Evolutionary conservation across 2,113 vertebrate genomes (phyloP).

Genomic region (Neogale vison): DNA sequence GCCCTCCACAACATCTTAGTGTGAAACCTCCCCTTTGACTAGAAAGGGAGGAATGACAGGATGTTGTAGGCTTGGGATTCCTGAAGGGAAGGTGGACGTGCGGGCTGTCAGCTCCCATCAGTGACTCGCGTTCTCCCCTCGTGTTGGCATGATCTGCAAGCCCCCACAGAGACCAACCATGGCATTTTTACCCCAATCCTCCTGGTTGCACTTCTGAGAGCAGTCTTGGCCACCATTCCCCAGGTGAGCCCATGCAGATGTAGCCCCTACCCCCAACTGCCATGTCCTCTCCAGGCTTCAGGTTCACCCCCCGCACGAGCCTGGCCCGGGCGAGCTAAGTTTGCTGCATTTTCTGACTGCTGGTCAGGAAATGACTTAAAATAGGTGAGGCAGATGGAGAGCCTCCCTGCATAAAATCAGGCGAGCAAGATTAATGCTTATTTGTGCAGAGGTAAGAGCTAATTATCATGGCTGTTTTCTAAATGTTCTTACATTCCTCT

Average conservation of each 20-base stretch:
- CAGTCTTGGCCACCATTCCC: too few species aligned
- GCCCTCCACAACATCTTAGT: neutral
- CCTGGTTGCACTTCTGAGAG: too few species aligned
- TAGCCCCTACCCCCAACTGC: fast-evolving
- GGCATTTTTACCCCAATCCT: neutral
- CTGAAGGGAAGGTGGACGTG: neutral
- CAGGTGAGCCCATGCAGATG: neutral
- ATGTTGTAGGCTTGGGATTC: too few species aligned
- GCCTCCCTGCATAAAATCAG: neutral
- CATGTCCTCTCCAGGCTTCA: neutral
- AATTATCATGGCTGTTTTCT: slow-evolving; percentile 34
- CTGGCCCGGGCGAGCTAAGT: neutral
- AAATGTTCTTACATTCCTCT: slow-evolving; percentile 9
- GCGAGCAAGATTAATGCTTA: neutral
- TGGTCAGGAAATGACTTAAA: neutral
- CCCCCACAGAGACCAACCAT: neutral
- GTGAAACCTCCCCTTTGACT: slow-evolving; percentile 17
- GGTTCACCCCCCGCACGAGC: neutral
- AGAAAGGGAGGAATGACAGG: neutral
- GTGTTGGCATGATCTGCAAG: neutral
- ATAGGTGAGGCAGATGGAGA: neutral
- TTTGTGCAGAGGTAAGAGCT: slow-evolving; percentile 32
- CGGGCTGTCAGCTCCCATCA: neutral
- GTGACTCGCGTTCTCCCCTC: neutral
- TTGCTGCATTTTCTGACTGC: neutral